Evolutionary conservation across 2,888 invertebrate genomes (phyloP).

Genomic region (Pimpla rufipes): DNA sequence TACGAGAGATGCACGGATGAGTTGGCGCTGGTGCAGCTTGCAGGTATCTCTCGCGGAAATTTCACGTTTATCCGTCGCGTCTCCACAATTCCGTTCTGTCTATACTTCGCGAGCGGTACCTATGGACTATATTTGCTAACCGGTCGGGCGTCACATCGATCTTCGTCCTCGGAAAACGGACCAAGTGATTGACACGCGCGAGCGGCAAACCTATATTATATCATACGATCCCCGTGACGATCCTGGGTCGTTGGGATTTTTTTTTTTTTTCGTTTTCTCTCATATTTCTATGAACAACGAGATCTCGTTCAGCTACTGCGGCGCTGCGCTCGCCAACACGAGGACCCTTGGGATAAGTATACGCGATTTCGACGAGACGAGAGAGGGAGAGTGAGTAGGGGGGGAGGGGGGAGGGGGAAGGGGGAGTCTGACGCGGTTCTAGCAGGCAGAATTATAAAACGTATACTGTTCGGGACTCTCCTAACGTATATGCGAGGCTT

Average conservation of each 20-base stretch:
- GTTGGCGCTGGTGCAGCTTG: background rate
- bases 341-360: constrained; percentile 52
- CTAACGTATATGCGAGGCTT: background rate
- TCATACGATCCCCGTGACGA: background rate
- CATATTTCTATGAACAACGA: constrained; percentile 6
- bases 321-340: constrained; percentile 13
- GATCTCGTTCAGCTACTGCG: background rate
- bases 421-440: background rate
- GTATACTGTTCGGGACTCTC: background rate
- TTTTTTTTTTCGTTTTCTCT: constrained; percentile 14
- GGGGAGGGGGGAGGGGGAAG: no score
- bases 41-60: constrained; percentile 1
- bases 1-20: background rate
- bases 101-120: background rate
- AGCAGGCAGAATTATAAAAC: constrained; percentile 43
- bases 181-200: constrained; percentile 50
- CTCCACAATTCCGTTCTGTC: background rate
- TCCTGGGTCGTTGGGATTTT: background rate
- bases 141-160: constrained; percentile 52
- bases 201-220: constrained; percentile 25
- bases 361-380: constrained; percentile 54
- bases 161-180: constrained; percentile 50
- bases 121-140: background rate
- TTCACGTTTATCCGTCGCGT: background rate
- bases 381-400: background rate